Percentiles rank a stretch among this genome's conserved stretches.
These are phyloP conservation scores for Centropus bengalensis DNA, from an alignment of 2,113 vertebrate species.

Conservation along the genomic window DNA sequence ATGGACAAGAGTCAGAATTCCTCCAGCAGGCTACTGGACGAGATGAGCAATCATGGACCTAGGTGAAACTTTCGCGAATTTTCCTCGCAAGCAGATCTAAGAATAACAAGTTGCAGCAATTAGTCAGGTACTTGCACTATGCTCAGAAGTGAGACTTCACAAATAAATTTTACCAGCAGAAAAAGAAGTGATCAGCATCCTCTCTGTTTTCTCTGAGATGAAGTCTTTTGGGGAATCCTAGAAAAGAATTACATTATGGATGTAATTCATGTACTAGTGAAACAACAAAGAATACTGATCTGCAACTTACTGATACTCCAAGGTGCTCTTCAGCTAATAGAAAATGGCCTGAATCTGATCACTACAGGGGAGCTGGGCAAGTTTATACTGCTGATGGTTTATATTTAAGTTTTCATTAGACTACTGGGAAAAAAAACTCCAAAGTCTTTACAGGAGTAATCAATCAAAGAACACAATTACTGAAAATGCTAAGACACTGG, in stretches of 20 bases:
- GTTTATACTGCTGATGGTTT: not conserved
- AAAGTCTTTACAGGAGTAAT: not conserved
- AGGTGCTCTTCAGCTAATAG: not conserved
- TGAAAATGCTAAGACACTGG: not conserved
- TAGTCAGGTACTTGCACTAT: not conserved
- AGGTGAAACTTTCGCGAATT: not conserved
- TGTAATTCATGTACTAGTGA: not conserved
- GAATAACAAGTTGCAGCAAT: not conserved
- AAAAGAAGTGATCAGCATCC: not conserved
- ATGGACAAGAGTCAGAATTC: not conserved
- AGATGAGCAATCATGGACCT: not conserved
- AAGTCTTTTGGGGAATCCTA: not conserved
- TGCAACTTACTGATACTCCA: not conserved
- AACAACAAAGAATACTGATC: not conserved
- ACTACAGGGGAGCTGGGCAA: not conserved
- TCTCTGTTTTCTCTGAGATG: not conserved
- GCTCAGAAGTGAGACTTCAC: not conserved
- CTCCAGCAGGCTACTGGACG: not conserved
- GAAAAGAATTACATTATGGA: not conserved
- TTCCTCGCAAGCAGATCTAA: not conserved
- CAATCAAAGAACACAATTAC: not conserved
- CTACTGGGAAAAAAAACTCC: not conserved
- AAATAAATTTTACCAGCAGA: not conserved
- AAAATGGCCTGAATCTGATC: not conserved
- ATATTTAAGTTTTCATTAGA: constrained; percentile 13